phyloP scores from a whole-genome alignment of 2,797 vertebrate species.

The Lates japonicus region DNA sequence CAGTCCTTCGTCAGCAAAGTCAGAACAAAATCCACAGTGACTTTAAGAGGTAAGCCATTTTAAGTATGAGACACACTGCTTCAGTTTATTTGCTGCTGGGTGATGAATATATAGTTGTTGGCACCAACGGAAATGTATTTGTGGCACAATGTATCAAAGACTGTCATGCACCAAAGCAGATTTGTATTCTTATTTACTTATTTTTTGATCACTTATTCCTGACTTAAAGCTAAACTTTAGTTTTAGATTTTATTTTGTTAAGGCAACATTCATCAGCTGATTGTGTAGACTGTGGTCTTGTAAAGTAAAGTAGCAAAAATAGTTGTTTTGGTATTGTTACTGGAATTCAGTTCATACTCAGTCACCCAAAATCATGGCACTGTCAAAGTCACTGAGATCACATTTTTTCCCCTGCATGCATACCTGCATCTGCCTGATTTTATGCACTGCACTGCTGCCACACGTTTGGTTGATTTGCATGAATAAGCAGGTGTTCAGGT shows the following conservation, averaged over 20 bases:
- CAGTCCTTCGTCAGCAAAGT: constrained; percentile 75
- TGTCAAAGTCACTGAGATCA: background rate
- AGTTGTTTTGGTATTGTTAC: background rate
- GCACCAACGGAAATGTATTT: background rate
- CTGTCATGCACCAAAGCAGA: background rate
- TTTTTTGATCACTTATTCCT: background rate
- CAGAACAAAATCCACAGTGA: constrained; percentile 73
- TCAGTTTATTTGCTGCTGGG: background rate
- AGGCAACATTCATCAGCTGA: background rate
- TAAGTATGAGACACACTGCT: background rate
- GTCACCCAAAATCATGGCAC: background rate
- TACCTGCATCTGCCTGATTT: background rate
- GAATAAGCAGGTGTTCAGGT: background rate
- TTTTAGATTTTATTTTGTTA: background rate
- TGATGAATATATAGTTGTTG: background rate
- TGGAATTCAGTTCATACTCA: background rate
- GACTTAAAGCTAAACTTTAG: background rate
- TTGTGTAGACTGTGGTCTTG: background rate
- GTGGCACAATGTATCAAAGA: background rate
- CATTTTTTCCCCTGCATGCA: background rate
- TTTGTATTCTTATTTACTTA: background rate
- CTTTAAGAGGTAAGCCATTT: constrained; percentile 60
- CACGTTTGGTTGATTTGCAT: background rate
- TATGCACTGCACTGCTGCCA: background rate
- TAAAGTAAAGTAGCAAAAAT: background rate